These are phyloP conservation scores for Vulpes ferrilata DNA, from an alignment of 2,113 vertebrate species.

Conservation along the genomic window DNA sequence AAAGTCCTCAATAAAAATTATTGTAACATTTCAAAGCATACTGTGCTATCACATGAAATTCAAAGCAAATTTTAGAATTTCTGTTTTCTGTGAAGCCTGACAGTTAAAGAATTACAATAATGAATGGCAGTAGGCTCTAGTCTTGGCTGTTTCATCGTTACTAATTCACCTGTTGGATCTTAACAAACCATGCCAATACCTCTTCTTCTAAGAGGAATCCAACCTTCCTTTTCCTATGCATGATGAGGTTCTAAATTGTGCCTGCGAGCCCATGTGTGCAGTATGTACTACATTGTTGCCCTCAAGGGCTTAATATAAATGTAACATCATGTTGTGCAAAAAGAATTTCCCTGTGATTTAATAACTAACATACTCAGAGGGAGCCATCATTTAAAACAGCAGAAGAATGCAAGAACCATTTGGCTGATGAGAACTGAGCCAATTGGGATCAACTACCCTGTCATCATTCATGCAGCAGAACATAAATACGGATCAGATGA, in stretches of 20 bases:
- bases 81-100: not conserved
- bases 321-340: conserved; percentile 16
- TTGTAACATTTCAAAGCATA: not conserved
- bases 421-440: conserved; percentile 40
- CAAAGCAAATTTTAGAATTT: not conserved
- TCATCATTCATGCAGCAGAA: conserved; percentile 31
- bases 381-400: conserved; percentile 52
- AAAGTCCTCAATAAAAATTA: not conserved
- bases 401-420: not conserved
- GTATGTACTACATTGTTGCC: not conserved
- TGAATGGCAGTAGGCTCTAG: not conserved
- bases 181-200: not conserved
- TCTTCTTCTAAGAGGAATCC: not conserved
- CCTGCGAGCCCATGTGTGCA: not conserved
- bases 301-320: conserved; percentile 57
- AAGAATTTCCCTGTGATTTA: conserved; percentile 61
- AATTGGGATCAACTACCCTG: conserved; percentile 49
- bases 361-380: conserved; percentile 48
- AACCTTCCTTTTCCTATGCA: not conserved
- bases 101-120: not conserved
- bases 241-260: not conserved
- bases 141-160: not conserved
- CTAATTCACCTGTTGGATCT: not conserved
- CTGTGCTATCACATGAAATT: not conserved
- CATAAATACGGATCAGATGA: conserved; percentile 45